Base-by-base conservation (phyloP, 2,888 invertebrate species). In the Punctoribates punctum region DNA sequence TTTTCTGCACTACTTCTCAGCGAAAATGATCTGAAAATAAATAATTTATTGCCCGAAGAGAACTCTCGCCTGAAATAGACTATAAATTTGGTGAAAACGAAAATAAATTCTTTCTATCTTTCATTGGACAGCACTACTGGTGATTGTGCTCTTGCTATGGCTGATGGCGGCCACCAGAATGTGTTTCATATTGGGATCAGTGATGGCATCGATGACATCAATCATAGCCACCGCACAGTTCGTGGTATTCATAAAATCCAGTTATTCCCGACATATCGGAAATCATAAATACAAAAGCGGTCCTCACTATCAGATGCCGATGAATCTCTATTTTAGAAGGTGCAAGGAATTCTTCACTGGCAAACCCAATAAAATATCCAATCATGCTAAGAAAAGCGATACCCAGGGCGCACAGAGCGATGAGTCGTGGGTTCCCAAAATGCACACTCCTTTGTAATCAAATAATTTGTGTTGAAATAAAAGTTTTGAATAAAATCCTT, bases 81-180 rank as follows among this genome's bases (percentile, higher is more conserved):
- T 48, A 42, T n/a, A 57, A 57, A 23, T 60, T 27, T 60, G 1
- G 11, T 60, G 25, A 3, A 11, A 8, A 34, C 5, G 4, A 34
- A 34, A 23, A n/a, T 57, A 17, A 57, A n/a, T 57, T 9, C 20
- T 23, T 23, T 23, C 3, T 57, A 23, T 57, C 20, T 57, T 20
- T 13, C 11, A 17, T 57, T 48, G 48, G 48, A 57, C 57, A 23
- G 67, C 67, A 67, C 38, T 67, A 38, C 9, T 38, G 13, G 20
- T 67, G 11, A 67, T 67, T 5, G 67, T 67, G 20, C 4, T 38
- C 15, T 38, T 67, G 67, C n/a, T 67, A 67, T 67, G 67, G 67
- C 38, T 67, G 27, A 38, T 67, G 67, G 67, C 67, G 67, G 67
- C 67, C 67, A 67, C 67, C 5, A 34, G 67, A 38, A 67, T 67